These are phyloP conservation scores for Drosophila pectinifera DNA, from an alignment of 1,140 invertebrate genomes.

Conservation along the genomic window DNA sequence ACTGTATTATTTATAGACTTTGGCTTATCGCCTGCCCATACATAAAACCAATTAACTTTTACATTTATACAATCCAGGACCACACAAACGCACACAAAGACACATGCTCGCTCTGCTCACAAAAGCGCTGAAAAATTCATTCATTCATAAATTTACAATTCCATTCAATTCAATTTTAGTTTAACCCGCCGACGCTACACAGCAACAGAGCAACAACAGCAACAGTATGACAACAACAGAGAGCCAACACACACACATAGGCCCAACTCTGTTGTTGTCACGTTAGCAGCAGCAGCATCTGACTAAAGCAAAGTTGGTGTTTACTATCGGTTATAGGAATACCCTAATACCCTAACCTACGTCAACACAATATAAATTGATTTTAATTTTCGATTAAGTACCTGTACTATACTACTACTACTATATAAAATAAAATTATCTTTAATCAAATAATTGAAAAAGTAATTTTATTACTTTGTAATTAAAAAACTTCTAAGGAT, in stretches of 20 bases:
- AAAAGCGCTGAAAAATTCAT: constrained; percentile 70
- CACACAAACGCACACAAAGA: constrained; percentile 31
- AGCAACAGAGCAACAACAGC: constrained; percentile 20
- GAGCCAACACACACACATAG: constrained; percentile 32
- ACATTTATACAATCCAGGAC: constrained; percentile 46
- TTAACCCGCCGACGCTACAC: constrained; percentile 50
- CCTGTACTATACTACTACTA: too few relatives aligned
- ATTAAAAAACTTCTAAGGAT: too few relatives aligned
- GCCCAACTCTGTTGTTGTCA: constrained; percentile 26
- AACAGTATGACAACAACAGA: constrained; percentile 24
- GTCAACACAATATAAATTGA: background rate
- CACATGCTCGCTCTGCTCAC: constrained; percentile 29
- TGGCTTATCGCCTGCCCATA: constrained; percentile 22
- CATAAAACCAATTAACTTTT: constrained; percentile 72
- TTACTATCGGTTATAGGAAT: background rate
- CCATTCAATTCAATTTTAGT: constrained; percentile 82
- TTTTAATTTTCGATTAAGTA: background rate
- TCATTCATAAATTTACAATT: constrained; percentile 83
- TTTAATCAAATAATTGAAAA: background rate
- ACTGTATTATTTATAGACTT: constrained; percentile 38
- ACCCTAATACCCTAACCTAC: constrained; percentile 17
- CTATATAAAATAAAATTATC: background rate
- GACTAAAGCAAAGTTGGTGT: background rate
- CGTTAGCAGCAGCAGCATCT: constrained; percentile 32
- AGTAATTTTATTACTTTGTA: too few relatives aligned